These are phyloP conservation scores for Darevskia mixta DNA, from an alignment of 2,797 vertebrate genomes.

Conservation along the genomic window DNA sequence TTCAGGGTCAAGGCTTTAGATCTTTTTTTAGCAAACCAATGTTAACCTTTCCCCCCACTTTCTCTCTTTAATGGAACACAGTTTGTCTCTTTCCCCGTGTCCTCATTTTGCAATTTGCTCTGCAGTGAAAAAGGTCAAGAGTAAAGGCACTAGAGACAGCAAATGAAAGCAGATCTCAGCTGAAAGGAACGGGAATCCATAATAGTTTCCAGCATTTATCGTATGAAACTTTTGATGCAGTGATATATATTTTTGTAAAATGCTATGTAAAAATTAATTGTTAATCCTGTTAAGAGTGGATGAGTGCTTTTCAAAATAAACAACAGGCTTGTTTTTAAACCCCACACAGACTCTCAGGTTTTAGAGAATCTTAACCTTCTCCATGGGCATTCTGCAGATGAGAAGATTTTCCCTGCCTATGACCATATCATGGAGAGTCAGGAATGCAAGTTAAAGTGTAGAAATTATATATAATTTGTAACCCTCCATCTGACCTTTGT, in stretches of 20 bases:
- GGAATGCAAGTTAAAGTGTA: not conserved
- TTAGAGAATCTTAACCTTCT: not conserved
- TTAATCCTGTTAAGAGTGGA: not conserved
- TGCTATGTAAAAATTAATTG: not conserved
- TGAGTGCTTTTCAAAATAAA: not conserved
- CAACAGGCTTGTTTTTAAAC: not conserved
- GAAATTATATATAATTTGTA: not conserved
- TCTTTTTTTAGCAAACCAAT: conserved; percentile 8
- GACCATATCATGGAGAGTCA: not conserved
- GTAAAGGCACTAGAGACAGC: not conserved
- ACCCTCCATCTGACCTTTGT: not conserved
- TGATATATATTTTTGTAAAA: not conserved
- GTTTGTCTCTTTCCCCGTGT: not conserved
- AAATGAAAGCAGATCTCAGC: not conserved
- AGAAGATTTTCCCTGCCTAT: not conserved
- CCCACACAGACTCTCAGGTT: not conserved
- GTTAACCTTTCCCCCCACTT: not conserved
- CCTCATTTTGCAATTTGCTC: conserved; percentile 1
- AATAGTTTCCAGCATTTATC: not conserved
- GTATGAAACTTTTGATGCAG: not conserved
- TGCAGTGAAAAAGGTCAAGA: not conserved
- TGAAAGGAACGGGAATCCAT: not conserved
- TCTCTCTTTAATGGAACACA: not conserved
- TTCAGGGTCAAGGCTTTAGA: not conserved
- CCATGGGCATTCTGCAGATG: not conserved